phyloP scores from a whole-genome alignment of 2,888 invertebrate genomes.

The Heliconius ethilla region DNA sequence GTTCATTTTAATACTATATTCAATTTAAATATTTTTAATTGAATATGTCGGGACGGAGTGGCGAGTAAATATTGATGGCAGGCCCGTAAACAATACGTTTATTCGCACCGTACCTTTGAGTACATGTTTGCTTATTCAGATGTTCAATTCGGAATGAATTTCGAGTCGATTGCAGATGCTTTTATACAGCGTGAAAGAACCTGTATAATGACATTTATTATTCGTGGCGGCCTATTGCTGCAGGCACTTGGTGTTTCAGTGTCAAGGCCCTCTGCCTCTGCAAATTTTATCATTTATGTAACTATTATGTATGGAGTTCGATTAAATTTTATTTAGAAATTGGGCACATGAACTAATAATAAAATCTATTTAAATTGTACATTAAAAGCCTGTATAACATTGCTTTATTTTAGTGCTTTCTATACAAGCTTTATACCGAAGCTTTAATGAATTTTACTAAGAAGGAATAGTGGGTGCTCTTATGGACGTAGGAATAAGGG shows the following conservation, averaged over 20 bases:
- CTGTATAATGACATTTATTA: constrained; percentile 59
- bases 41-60: constrained; percentile 12
- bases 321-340: constrained; percentile 6
- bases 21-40: constrained; percentile 20
- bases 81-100: constrained; percentile 17
- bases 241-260: constrained; percentile 65
- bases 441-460: too few species aligned
- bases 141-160: constrained; percentile 67
- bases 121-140: constrained; percentile 72
- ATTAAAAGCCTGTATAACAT: too few species aligned
- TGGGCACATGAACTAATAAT: neutral
- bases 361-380: too few species aligned
- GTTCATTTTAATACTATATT: constrained; percentile 1
- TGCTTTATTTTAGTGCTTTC: neutral
- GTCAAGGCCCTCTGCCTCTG: constrained; percentile 59
- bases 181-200: constrained; percentile 69
- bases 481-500: too few species aligned
- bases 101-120: constrained; percentile 64
- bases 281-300: neutral
- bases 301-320: neutral
- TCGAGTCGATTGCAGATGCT: constrained; percentile 69
- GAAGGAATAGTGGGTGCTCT: too few species aligned
- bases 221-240: constrained; percentile 52
- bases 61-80: constrained; percentile 22
- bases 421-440: neutral